Base-by-base conservation (phyloP, 2,888 invertebrate species). In the Pristionchus japonicus region DNA sequence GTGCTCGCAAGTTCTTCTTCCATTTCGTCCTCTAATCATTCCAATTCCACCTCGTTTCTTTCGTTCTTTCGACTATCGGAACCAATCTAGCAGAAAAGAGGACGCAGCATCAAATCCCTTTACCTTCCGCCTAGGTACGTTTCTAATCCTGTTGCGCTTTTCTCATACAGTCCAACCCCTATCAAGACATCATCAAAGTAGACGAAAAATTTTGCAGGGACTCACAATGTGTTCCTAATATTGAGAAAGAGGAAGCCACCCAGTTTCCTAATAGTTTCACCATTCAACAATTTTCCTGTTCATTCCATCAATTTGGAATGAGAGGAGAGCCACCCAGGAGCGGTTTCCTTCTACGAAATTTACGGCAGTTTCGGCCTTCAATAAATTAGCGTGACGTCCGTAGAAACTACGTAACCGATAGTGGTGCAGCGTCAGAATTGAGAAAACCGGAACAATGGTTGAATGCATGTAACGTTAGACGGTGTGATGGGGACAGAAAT, bases 21-120 rank as follows among this genome's bases (percentile, higher is more conserved):
- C 61, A 61, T 61, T 61, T 27, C 61, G 27, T 67, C 31, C 67
- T 67, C 67, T 67, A 67, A 67, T 67, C 67, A 67, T 67, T 67
- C 31, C 67, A 67, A 67, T 67, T 67, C 67, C 67, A 67, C 67
- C 34, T 17, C 31, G 31, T 27, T 23, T 27, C 11, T 11, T 61
- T 27, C 61, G 11, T 3, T 57, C 23, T 67, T 67, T 67, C 9
- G 67, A 67, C 67, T 67, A 67, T 67, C 67, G 34, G 67, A 67
- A 34, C 67, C 34, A 67, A 67, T 67, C 67, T 67, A 67, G 67
- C 31, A 67, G 67, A 67, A 67, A 67, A 67, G 67, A 15, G 27
- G 34, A 67, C 6, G 7, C 67, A 34, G 0, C 67, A 34, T 31
- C 67, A 67, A 17, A 67, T 67, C 67, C 15, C 34, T 31, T 67